Evolutionary conservation across 2,113 vertebrate species (phyloP), one percentile per base, ranked within the genome.

Genomic region (Nycticryphes semicollaris): DNA sequence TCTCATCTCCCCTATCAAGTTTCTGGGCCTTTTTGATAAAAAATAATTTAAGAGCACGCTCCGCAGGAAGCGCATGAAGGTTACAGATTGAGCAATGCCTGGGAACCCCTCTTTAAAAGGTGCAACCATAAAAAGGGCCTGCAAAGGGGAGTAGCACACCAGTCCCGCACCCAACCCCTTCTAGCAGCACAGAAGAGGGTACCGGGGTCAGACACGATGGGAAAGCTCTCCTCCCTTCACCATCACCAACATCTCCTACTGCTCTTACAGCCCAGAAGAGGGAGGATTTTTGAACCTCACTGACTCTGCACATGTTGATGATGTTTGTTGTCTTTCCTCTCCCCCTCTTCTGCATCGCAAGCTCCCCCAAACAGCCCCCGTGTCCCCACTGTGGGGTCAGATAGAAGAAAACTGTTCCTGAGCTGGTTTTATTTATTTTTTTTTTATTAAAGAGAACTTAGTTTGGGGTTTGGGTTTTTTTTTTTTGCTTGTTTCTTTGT

Each of bases 21-120:
- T 96, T 97, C 97, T 98, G 97, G 86, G 93, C 84, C 88, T 93
- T 96, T 94, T 94, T 96, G 97, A 97, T 97, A 97, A 97, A 96
- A 96, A 94, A 96, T 63, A 94, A 97, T 96, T 96, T 95, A 94
- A 97, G 94, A 92, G 91, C 15, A 1, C 0, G 53, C 89, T 93
- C 84, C 28, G 7, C 80, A 96, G 94, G 96, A 96, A 92, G 78
- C 41, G 6, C 83, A 89, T 1, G 0, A 81, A 96, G 94, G 89
- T 89, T 84, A 94, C 73, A 27, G 67, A 90, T 43, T 81, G 94
- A 97, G 95, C 93, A 93, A 81, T 4, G 67, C 84, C 90, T 87
- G 89, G 68, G 80, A 97, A 84, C 84, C 94, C 70, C 67, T 90
- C 60, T 51, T 53, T 31, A 54, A 84, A 85, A 90, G 57, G 78